These are phyloP conservation scores for Melolontha melolontha DNA, from an alignment of 2,888 invertebrate species.

Conservation along the genomic window DNA sequence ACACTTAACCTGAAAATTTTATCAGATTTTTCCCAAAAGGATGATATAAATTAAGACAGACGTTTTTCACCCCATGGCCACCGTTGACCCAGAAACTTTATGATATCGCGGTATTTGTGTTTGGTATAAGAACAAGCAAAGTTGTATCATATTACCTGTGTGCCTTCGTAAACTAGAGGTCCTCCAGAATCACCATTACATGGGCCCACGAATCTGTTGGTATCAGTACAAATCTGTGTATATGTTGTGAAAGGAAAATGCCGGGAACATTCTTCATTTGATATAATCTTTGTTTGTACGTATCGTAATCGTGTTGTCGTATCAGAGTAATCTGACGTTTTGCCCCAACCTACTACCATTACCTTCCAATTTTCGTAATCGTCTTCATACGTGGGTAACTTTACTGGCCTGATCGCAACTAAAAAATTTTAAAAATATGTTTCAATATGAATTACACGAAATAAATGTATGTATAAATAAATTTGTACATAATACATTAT, in stretches of 20 bases:
- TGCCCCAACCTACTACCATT: conserved; percentile 41
- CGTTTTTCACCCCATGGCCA: no score
- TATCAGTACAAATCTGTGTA: conserved; percentile 34
- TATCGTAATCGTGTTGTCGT: conserved; percentile 36
- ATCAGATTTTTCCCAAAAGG: no score
- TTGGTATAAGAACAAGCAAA: no score
- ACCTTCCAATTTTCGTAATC: conserved; percentile 31
- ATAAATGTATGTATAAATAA: not conserved
- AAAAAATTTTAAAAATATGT: not conserved
- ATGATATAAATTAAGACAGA: no score
- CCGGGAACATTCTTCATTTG: conserved; percentile 22
- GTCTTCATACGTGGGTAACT: conserved; percentile 32
- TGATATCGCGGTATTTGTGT: no score
- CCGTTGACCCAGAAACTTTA: no score
- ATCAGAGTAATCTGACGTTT: conserved; percentile 38
- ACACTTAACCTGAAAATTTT: no score
- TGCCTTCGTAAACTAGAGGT: conserved; percentile 29
- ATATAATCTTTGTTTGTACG: conserved; percentile 25
- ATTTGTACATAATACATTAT: not conserved
- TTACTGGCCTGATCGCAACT: conserved; percentile 36
- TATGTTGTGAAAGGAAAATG: conserved; percentile 22
- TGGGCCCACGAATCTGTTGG: conserved; percentile 22
- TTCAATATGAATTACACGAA: not conserved
- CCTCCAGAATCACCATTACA: conserved; percentile 42
- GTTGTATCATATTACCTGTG: conserved; percentile 39